Conservation (phyloP, 2,113 vertebrate genomes). For the Cynoglossus semilaevis region DNA sequence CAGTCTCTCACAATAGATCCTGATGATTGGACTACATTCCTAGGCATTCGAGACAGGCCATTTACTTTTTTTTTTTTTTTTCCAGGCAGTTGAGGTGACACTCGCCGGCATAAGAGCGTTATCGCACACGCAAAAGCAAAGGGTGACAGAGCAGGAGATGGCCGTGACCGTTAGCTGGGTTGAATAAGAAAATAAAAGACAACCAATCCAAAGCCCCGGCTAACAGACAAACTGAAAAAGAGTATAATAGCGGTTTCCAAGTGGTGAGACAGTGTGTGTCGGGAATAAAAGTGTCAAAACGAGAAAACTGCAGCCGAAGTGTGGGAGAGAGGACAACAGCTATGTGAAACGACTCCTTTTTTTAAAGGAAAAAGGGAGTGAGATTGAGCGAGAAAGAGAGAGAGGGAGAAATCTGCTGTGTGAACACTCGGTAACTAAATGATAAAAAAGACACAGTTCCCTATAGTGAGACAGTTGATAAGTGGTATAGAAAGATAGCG, state of each 20-base stretch:
- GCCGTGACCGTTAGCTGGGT: not conserved
- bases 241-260: slow-evolving; percentile 59
- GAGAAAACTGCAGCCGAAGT: slow-evolving; percentile 49
- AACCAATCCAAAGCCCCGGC: slow-evolving; percentile 29
- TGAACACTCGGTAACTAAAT: slow-evolving; percentile 59
- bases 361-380: slow-evolving; percentile 23
- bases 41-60: slow-evolving; percentile 12
- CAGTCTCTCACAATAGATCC: slow-evolving; percentile 44
- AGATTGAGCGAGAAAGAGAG: slow-evolving; percentile 48
- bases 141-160: slow-evolving; percentile 19
- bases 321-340: slow-evolving; percentile 59
- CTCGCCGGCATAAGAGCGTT: slow-evolving; percentile 35
- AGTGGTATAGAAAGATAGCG: slow-evolving; percentile 49
- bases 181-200: not conserved
- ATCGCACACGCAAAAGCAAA: slow-evolving; percentile 37
- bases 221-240: slow-evolving; percentile 37
- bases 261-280: slow-evolving; percentile 50
- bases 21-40: slow-evolving; percentile 65
- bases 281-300: slow-evolving; percentile 68
- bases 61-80: slow-evolving; percentile 55
- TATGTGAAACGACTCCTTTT: slow-evolving; percentile 50
- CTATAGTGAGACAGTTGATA: slow-evolving; percentile 55
- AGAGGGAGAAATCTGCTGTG: slow-evolving; percentile 28
- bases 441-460: slow-evolving; percentile 68
- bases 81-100: slow-evolving; percentile 37